Evolutionary conservation across 2,888 invertebrate species (phyloP).

Genomic region (Prenolepis imparis): DNA sequence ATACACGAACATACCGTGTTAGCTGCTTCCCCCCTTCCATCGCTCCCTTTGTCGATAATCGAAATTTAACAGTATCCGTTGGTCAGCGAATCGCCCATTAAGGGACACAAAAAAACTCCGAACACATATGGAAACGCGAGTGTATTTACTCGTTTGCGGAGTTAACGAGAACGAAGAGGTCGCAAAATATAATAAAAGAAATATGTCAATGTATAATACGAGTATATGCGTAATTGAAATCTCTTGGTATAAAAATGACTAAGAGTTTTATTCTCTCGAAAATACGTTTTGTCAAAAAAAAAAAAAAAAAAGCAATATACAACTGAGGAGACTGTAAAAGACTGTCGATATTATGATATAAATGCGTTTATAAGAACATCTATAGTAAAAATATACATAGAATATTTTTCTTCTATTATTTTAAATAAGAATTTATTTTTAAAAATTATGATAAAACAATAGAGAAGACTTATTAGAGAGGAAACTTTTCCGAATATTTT

Average conservation of each 20-base stretch:
- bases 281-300: neutral
- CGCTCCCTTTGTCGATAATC: constrained; percentile 70
- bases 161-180: constrained; percentile 17
- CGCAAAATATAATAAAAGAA: neutral
- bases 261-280: neutral
- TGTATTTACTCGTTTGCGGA: constrained; percentile 17
- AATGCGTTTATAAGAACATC: neutral
- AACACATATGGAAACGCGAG: constrained; percentile 22
- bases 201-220: neutral
- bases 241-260: neutral
- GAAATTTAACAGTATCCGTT: constrained; percentile 74
- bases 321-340: neutral
- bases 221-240: constrained; percentile 6
- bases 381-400: neutral
- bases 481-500: neutral
- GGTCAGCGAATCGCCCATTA: constrained; percentile 70
- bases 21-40: constrained; percentile 22
- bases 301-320: neutral
- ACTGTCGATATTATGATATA: neutral
- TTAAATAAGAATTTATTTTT: neutral
- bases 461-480: neutral
- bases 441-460: constrained; percentile 1
- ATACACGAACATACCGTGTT: constrained; percentile 21
- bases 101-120: constrained; percentile 64
- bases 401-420: neutral